Evolutionary conservation across 1,140 invertebrate species (phyloP), one percentile per base, ranked within the genome.

Genomic region (Phocides pigmalion): DNA sequence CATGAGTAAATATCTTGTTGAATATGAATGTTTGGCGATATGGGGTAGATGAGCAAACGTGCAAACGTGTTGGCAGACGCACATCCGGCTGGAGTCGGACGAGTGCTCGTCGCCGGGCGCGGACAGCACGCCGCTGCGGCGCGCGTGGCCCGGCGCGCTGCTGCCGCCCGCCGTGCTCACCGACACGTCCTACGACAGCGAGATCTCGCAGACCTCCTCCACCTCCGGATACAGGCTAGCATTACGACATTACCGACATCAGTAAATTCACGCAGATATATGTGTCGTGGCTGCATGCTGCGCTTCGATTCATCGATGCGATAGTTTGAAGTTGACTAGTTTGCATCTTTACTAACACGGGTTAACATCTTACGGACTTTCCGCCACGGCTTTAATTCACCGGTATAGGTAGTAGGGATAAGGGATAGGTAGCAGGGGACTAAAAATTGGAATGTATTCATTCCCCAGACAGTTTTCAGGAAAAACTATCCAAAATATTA

Each of bases 111-210:
- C 82, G 4, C 84, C 86, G 32, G 73, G 79, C 11, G 49, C 72
- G 14, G 80, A 83, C 37, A 59, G 72, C 22, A 72, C 90, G 20
- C 81, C 84, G 15, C 66, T 75, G 19, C 73, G 85, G 4, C 79
- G 83, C 22, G 72, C 82, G 14, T 82, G 77, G 41, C 83, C 87
- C 62, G 46, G 72, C n/a, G 4, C 46, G 2, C 83, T 81, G 9
- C 70, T 87, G 25, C 77, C 74, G 67, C 81, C 82, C 62, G 67
- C 74, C 78, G 79, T 68, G 19, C 64, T 76, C 79, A 75, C 92
- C 4, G 94, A 95, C 82, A 93, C 94, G 5, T 96, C 95, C 0
- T 97, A 95, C 94, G 96, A 97, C 78, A 96, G 96, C 70, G 96
- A 97, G 64, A 95, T 94, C 39, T 94, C 94, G 6, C 94, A 94